Conservation (phyloP, 2,113 vertebrate species). For the Argyrosomus japonicus region DNA sequence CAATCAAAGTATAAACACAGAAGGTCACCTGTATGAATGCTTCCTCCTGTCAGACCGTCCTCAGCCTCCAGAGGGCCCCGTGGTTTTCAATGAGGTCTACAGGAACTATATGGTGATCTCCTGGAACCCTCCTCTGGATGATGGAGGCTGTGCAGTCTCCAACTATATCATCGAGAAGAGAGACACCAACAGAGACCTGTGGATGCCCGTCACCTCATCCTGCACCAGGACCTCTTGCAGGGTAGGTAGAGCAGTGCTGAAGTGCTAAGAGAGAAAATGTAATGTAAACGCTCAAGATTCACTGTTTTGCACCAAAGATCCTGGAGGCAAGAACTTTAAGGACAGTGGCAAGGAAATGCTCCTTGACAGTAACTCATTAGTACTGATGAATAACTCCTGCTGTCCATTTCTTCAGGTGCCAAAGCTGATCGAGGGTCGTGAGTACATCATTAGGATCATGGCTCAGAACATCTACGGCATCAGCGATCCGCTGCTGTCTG, state of each 20-base stretch:
- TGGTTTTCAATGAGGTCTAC: slow-evolving; percentile 94
- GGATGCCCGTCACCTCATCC: slow-evolving; percentile 96
- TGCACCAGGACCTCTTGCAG: slow-evolving; percentile 93
- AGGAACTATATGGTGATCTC: slow-evolving; percentile 95
- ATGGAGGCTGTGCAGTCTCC: slow-evolving; percentile 95
- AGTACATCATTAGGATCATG: slow-evolving; percentile 95
- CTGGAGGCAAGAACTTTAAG: neutral
- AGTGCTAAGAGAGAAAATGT: neutral
- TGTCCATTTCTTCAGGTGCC: slow-evolving; percentile 77
- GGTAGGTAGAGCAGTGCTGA: slow-evolving; percentile 54
- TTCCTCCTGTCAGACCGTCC: slow-evolving; percentile 89
- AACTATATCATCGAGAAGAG: slow-evolving; percentile 98
- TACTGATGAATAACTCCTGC: neutral
- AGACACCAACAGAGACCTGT: slow-evolving; percentile 94
- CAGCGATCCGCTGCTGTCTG: slow-evolving; percentile 94
- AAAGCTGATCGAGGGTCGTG: slow-evolving; percentile 96
- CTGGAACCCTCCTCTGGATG: slow-evolving; percentile 97
- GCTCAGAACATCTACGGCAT: slow-evolving; percentile 97
- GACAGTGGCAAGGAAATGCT: too few species aligned
- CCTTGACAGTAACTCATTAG: neutral
- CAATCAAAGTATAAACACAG: neutral
- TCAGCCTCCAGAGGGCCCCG: slow-evolving; percentile 94
- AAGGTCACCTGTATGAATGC: neutral
- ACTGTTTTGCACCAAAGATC: neutral
- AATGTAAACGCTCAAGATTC: neutral